Percentiles rank a stretch among this genome's conserved stretches.
These are phyloP conservation scores for Zaprionus vittiger DNA, from an alignment of 1,140 invertebrate species.

Conservation along the genomic window DNA sequence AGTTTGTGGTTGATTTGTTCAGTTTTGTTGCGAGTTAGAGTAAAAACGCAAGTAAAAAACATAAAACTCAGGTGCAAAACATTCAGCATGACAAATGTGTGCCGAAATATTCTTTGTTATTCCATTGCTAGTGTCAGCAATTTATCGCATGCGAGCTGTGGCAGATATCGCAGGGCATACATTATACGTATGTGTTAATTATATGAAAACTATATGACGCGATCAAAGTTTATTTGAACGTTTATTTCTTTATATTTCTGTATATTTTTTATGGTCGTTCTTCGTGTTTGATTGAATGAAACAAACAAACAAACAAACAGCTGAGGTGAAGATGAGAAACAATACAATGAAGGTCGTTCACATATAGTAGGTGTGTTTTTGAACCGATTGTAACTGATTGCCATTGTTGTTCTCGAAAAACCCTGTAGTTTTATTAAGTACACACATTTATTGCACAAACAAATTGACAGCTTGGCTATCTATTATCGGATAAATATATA, in stretches of 20 bases:
- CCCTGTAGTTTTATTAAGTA: conserved; percentile 2
- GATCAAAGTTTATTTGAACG: not conserved
- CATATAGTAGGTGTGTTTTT: not conserved
- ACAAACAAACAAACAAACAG: not conserved
- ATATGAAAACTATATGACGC: not conserved
- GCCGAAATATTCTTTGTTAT: conserved; percentile 16
- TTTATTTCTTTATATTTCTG: not conserved
- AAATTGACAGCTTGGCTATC: not conserved
- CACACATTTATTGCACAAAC: not conserved
- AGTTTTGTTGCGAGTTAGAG: conserved; percentile 44
- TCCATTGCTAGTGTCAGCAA: not conserved
- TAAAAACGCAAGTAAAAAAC: conserved; percentile 14
- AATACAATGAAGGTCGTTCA: not conserved
- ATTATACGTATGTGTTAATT: not conserved
- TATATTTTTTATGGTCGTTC: not conserved
- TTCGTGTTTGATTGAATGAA: not conserved
- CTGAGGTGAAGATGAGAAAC: not conserved
- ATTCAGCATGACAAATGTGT: conserved; percentile 29
- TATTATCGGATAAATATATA: not conserved
- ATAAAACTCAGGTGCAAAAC: conserved; percentile 21
- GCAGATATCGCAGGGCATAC: not conserved
- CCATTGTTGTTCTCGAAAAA: not conserved
- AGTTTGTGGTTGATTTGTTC: conserved; percentile 26
- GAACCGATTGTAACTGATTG: not conserved
- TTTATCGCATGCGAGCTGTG: conserved; percentile 33